phyloP scores from a whole-genome alignment of 1,140 invertebrate genomes.

The Rhynchophorus ferrugineus region DNA sequence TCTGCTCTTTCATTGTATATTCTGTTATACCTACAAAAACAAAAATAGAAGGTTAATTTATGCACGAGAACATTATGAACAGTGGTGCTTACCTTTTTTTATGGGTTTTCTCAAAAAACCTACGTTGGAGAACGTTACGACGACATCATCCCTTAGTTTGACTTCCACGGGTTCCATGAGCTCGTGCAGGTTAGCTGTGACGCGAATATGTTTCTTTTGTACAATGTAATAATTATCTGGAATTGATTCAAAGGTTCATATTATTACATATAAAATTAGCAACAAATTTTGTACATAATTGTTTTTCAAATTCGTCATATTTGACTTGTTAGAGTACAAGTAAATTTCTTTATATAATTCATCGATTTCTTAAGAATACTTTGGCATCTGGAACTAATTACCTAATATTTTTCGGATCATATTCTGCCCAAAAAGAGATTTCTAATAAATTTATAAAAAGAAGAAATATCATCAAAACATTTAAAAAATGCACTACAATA shows the following conservation, averaged over 20 bases:
- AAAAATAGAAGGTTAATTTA: neutral
- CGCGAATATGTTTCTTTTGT: constrained; percentile 2
- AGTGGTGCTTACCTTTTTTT: constrained; percentile 1
- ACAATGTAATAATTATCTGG: constrained; percentile 7
- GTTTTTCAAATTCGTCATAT: too few species aligned
- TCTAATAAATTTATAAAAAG: too few species aligned
- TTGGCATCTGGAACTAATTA: too few species aligned
- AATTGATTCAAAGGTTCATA: neutral
- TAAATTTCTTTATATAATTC: too few species aligned
- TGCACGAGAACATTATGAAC: neutral
- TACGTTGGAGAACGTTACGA: constrained; percentile 18
- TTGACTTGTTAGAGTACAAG: too few species aligned
- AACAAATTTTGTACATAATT: too few species aligned
- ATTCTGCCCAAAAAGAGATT: too few species aligned
- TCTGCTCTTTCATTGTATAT: neutral
- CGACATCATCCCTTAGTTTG: constrained; percentile 12
- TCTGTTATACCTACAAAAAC: constrained; percentile 3
- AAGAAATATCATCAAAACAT: too few species aligned
- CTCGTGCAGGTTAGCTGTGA: constrained; percentile 7
- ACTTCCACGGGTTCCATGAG: constrained; percentile 7
- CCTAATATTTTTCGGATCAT: too few species aligned
- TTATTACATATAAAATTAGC: too few species aligned
- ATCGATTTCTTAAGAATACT: too few species aligned
- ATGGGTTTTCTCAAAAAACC: constrained; percentile 15
- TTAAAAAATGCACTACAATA: too few species aligned